Conservation (phyloP, 2,888 invertebrate species). For the Conchocele bisecta region DNA sequence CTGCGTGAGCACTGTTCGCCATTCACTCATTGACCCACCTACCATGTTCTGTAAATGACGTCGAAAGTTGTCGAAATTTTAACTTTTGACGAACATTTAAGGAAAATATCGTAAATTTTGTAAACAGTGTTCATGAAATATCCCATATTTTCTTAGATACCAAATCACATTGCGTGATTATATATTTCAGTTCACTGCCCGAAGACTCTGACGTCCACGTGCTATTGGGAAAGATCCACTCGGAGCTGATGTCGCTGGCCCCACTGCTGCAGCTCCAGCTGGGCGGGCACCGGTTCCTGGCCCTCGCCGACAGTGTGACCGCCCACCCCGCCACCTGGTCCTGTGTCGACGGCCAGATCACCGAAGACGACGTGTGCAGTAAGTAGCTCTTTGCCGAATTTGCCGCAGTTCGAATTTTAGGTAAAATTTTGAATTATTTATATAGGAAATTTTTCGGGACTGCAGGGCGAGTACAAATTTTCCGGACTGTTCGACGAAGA, state of each 20-base stretch:
- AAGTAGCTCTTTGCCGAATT: no score
- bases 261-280: slow-evolving; percentile 53
- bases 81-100: neutral
- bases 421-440: no score
- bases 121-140: no score
- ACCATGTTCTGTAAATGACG: neutral
- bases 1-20: no score
- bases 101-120: no score
- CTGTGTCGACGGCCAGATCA: slow-evolving; percentile 69
- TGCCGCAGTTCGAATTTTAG: no score
- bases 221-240: slow-evolving; percentile 62
- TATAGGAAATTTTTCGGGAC: no score
- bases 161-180: neutral
- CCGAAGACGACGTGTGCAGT: slow-evolving; percentile 69
- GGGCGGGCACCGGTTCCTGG: slow-evolving; percentile 57
- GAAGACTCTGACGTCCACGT: slow-evolving; percentile 38
- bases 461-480: no score
- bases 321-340: slow-evolving; percentile 57
- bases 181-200: slow-evolving; percentile 12
- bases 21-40: no score
- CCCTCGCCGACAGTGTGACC: slow-evolving; percentile 61
- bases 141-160: no score
- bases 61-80: neutral
- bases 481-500: no score
- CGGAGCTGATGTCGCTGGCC: slow-evolving; percentile 64